phyloP scores from a whole-genome alignment of 2,797 vertebrate genomes.

The Lacerta bilineata region DNA sequence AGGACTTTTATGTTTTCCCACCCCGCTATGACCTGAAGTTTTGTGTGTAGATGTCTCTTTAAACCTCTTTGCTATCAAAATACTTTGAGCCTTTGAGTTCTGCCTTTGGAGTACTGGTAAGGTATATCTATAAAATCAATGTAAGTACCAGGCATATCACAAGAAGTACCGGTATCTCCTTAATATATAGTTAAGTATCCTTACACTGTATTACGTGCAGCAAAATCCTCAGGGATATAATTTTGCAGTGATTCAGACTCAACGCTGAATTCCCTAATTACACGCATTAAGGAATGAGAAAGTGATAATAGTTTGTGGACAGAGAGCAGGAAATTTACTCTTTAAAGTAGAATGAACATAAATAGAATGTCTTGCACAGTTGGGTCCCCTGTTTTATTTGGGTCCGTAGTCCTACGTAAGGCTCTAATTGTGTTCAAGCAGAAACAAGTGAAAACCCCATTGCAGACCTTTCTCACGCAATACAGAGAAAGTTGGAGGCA shows the following conservation, averaged over 20 bases:
- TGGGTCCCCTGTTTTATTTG: no score
- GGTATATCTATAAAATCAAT: neutral
- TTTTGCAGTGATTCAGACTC: neutral
- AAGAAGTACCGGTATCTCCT: neutral
- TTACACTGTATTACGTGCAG: neutral
- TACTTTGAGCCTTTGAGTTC: neutral
- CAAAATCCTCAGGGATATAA: neutral
- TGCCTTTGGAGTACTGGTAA: neutral
- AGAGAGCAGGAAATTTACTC: neutral
- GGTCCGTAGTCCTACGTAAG: no score
- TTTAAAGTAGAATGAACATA: no score
- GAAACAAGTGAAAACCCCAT: no score
- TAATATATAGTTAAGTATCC: neutral
- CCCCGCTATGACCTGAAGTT: neutral
- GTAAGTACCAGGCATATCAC: neutral
- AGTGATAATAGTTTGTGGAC: neutral
- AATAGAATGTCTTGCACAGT: no score
- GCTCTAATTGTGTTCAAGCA: no score
- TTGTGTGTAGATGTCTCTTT: neutral
- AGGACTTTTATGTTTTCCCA: neutral
- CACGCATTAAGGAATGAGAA: neutral
- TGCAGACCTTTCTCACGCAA: no score
- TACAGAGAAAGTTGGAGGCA: no score
- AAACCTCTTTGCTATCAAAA: constrained; percentile 21
- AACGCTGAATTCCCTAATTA: neutral